These are phyloP conservation scores for Chaetoderma sp. DNA, from an alignment of 2,888 invertebrate species.

Conservation along the genomic window DNA sequence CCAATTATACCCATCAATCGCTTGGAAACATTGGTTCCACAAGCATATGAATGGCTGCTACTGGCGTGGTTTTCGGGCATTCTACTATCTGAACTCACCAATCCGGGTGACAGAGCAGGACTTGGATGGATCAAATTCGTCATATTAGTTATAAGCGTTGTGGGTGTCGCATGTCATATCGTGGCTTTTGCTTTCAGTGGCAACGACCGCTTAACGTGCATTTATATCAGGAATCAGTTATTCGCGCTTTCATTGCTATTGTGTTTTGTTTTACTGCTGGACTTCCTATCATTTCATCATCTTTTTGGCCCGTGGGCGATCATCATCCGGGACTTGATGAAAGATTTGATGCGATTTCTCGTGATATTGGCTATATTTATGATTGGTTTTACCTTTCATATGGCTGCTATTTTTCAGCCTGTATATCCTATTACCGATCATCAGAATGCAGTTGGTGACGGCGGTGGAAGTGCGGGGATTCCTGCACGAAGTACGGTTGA, in stretches of 20 bases:
- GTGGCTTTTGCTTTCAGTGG: slow-evolving; percentile 73
- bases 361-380: slow-evolving; percentile 98
- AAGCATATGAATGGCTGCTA: slow-evolving; percentile 96
- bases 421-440: slow-evolving; percentile 47
- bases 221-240: slow-evolving; percentile 96
- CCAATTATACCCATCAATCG: slow-evolving; percentile 68
- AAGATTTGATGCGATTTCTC: slow-evolving; percentile 92
- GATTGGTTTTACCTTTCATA: slow-evolving; percentile 93
- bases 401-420: slow-evolving; percentile 94
- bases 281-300: slow-evolving; percentile 97
- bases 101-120: slow-evolving; percentile 97
- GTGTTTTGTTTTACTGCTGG: slow-evolving; percentile 95
- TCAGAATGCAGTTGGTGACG: slow-evolving; percentile 44
- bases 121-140: slow-evolving; percentile 84
- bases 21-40: slow-evolving; percentile 78
- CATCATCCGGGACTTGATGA: slow-evolving; percentile 84
- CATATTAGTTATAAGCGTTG: slow-evolving; percentile 81
- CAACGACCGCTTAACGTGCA: slow-evolving; percentile 75
- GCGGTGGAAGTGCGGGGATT: slow-evolving; percentile 47
- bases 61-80: slow-evolving; percentile 95
- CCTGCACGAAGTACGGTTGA: slow-evolving; percentile 48
- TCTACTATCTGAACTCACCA: slow-evolving; percentile 94
- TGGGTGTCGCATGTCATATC: slow-evolving; percentile 78
- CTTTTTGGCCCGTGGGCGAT: slow-evolving; percentile 99
- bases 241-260: slow-evolving; percentile 94